Evolutionary conservation across 2,888 invertebrate genomes (phyloP).

Genomic region (Drosophila melanosoma): DNA sequence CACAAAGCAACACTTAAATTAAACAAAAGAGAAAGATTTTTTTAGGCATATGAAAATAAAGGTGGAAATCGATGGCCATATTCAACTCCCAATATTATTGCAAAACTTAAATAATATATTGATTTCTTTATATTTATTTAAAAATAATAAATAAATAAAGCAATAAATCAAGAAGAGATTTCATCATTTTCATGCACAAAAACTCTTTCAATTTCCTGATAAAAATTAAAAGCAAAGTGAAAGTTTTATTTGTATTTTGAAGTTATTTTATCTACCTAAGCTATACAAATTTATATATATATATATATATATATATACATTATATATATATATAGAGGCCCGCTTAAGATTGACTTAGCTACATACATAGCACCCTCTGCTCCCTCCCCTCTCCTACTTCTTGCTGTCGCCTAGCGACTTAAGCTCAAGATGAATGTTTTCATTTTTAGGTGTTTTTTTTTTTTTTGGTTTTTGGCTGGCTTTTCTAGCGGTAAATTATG

Average conservation of each 20-base stretch:
- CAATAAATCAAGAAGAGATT: not conserved
- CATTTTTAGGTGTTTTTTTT: constrained; percentile 26
- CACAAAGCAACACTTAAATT: no score
- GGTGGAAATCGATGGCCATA: no score
- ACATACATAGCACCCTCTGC: constrained; percentile 14
- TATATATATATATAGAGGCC: constrained; percentile 6
- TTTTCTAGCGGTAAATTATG: constrained; percentile 79
- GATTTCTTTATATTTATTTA: not conserved
- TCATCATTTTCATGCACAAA: no score
- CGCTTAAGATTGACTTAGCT: constrained; percentile 50
- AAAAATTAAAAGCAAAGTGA: not conserved
- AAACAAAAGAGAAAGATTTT: no score
- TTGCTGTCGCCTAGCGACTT: constrained; percentile 36
- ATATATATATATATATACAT: not conserved
- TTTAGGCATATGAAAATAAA: no score
- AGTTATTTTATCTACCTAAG: not conserved
- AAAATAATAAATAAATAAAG: not conserved
- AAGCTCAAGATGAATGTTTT: constrained; percentile 73
- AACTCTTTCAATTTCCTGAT: not conserved
- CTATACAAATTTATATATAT: not conserved
- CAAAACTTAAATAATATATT: no score
- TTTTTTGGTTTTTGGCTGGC: constrained; percentile 28
- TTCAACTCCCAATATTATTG: no score
- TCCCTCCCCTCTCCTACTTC: not conserved
- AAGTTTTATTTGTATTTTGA: not conserved